Evolutionary conservation across 2,797 vertebrate species (phyloP).

Genomic region (Gouania willdenowi): DNA sequence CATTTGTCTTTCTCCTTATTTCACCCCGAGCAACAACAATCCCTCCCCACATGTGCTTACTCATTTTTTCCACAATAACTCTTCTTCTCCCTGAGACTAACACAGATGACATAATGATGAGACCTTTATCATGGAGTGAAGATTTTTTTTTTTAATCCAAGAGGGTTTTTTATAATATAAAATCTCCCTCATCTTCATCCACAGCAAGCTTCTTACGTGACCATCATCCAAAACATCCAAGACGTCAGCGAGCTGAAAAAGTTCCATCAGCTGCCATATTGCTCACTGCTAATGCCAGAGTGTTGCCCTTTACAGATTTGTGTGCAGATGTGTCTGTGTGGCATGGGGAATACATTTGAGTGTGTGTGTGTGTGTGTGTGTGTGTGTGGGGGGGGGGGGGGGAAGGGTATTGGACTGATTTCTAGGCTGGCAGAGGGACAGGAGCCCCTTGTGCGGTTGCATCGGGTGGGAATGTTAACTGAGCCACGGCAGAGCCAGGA

Average conservation of each 20-base stretch:
- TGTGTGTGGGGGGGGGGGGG: neutral
- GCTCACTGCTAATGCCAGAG: slow-evolving; percentile 47
- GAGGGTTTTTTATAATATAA: no score
- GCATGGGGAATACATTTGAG: slow-evolving; percentile 26
- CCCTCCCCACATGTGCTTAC: no score
- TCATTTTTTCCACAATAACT: slow-evolving; percentile 9
- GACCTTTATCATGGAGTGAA: slow-evolving; percentile 33
- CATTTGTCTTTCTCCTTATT: slow-evolving; percentile 19
- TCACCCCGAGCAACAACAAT: neutral
- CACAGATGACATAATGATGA: slow-evolving; percentile 36
- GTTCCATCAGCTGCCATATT: slow-evolving; percentile 57
- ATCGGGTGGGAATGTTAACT: slow-evolving; percentile 74
- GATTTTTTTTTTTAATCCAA: slow-evolving; percentile 30
- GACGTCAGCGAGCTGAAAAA: slow-evolving; percentile 51
- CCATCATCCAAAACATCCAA: slow-evolving; percentile 54
- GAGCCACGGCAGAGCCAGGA: slow-evolving; percentile 64
- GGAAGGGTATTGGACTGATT: slow-evolving; percentile 22
- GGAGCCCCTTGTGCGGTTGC: slow-evolving; percentile 56
- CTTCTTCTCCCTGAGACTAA: slow-evolving; percentile 36
- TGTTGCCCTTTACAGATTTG: slow-evolving; percentile 64
- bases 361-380: no score
- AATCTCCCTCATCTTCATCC: slow-evolving; percentile 22
- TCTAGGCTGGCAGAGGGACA: slow-evolving; percentile 54
- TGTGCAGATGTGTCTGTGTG: slow-evolving; percentile 27
- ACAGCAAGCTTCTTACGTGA: slow-evolving; percentile 41